These are phyloP conservation scores for Druon quercuslanigerum DNA, from an alignment of 1,140 invertebrate genomes.

Conservation along the genomic window DNA sequence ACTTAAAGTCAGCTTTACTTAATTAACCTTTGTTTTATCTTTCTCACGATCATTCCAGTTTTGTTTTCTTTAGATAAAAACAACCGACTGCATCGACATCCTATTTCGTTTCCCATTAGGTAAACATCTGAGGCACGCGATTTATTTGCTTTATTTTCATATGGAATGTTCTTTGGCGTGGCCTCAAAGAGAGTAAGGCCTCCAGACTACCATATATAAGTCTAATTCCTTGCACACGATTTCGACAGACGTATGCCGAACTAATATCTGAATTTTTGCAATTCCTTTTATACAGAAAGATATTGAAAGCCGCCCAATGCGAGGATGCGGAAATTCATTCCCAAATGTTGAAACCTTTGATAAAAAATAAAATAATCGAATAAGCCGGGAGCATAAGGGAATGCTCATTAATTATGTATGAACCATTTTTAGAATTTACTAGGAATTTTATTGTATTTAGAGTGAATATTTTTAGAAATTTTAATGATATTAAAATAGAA, in stretches of 20 bases:
- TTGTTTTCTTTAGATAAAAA: conserved; percentile 35
- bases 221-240: conserved; percentile 60
- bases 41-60: neutral
- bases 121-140: conserved; percentile 66
- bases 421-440: too few relatives aligned
- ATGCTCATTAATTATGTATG: too few relatives aligned
- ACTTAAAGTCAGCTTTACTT: neutral
- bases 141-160: conserved; percentile 70
- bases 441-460: too few relatives aligned
- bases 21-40: neutral
- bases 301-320: conserved; percentile 55
- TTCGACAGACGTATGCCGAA: conserved; percentile 57
- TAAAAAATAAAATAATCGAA: too few relatives aligned
- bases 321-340: neutral
- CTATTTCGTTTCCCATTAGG: conserved; percentile 70
- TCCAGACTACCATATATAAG: conserved; percentile 31
- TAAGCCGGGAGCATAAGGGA: too few relatives aligned
- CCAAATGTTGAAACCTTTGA: too few relatives aligned
- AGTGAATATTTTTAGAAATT: too few relatives aligned
- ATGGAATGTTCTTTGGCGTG: conserved; percentile 66
- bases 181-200: conserved; percentile 52
- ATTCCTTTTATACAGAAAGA: conserved; percentile 46
- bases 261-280: conserved; percentile 65
- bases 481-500: too few relatives aligned
- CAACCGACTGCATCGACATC: conserved; percentile 64